These are phyloP conservation scores for Eurystomus gularis DNA, from an alignment of 2,113 vertebrate genomes.

Conservation along the genomic window DNA sequence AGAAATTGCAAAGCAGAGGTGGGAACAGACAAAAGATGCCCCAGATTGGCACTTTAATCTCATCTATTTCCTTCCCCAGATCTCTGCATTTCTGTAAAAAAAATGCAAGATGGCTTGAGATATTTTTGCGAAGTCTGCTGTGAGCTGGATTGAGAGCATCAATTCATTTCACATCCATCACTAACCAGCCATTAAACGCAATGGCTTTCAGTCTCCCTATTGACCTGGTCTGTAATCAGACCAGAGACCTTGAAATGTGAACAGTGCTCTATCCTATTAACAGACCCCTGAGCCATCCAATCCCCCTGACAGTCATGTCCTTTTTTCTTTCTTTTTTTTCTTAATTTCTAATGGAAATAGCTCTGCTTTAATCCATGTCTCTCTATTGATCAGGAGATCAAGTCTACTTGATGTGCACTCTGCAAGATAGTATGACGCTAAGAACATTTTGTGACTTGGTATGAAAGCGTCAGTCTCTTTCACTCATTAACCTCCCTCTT, in stretches of 20 bases:
- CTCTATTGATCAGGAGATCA: background rate
- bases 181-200: slow-evolving; percentile 25
- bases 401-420: background rate
- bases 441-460: background rate
- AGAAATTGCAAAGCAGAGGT: background rate
- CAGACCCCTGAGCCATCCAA: background rate
- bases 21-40: background rate
- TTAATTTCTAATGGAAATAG: background rate
- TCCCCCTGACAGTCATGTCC: background rate
- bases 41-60: background rate
- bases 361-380: background rate
- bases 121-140: background rate
- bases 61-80: background rate
- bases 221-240: slow-evolving; percentile 41
- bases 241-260: slow-evolving; percentile 24
- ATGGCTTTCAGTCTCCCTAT: slow-evolving; percentile 26
- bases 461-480: background rate
- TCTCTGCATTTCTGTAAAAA: background rate
- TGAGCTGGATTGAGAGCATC: slow-evolving; percentile 4
- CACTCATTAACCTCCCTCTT: background rate
- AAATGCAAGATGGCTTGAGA: background rate
- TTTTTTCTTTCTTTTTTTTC: background rate
- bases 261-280: background rate
- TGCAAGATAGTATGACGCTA: background rate
- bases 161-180: slow-evolving; percentile 38